These are phyloP conservation scores for Danio tinwini DNA, from an alignment of 2,797 vertebrate species.

Conservation along the genomic window DNA sequence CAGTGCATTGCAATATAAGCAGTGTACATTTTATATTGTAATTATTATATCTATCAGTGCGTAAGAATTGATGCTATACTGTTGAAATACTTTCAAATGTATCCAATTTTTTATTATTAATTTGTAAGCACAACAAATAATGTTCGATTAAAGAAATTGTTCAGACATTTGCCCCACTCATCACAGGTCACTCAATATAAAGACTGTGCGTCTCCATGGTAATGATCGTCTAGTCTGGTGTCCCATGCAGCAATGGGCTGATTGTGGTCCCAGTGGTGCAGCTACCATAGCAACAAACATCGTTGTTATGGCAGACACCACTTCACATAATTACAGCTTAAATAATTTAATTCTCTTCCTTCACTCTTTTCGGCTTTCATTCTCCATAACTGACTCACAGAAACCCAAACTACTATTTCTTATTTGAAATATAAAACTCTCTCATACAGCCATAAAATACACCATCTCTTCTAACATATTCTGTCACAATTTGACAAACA, in stretches of 20 bases:
- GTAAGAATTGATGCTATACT: background rate
- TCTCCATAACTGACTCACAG: background rate
- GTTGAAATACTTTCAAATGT: background rate
- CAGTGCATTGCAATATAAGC: background rate
- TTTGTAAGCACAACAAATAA: background rate
- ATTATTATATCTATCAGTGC: background rate
- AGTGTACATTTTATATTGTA: background rate
- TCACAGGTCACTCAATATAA: background rate
- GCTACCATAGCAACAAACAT: constrained; percentile 48
- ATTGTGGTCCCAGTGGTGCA: constrained; percentile 22
- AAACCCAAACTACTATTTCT: background rate
- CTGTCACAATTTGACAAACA: background rate
- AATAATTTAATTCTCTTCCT: constrained; percentile 19
- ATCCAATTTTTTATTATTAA: no score
- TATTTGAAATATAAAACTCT: background rate
- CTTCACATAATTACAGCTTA: constrained; percentile 33
- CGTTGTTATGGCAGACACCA: constrained; percentile 19
- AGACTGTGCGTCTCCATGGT: background rate
- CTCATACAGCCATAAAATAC: background rate
- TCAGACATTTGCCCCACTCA: background rate
- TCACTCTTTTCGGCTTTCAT: background rate
- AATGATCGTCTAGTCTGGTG: constrained; percentile 4
- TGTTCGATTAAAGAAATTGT: background rate
- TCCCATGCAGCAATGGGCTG: constrained; percentile 7
- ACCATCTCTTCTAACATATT: background rate